These are phyloP conservation scores for Rugalucina vietnamica DNA, from an alignment of 2,888 invertebrate genomes.

Conservation along the genomic window DNA sequence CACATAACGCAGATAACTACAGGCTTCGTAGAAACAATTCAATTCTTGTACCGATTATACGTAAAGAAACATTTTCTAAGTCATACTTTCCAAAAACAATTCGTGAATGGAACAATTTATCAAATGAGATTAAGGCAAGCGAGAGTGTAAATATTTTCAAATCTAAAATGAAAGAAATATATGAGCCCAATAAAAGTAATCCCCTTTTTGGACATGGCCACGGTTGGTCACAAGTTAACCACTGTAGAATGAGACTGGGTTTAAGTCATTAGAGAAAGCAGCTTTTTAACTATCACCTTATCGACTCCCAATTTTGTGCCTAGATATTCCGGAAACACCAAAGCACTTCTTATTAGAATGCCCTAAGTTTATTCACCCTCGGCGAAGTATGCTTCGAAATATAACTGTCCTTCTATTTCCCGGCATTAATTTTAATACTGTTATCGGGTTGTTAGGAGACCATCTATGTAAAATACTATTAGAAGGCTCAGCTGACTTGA, in stretches of 20 bases:
- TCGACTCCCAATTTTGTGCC: not conserved
- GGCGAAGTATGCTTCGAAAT: too few species aligned
- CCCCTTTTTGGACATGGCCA: not conserved
- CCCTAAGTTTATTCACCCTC: not conserved
- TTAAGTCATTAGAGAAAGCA: not conserved
- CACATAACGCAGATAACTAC: not conserved
- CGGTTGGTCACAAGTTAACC: not conserved
- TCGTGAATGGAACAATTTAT: too few species aligned
- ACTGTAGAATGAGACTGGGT: not conserved
- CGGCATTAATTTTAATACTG: not conserved
- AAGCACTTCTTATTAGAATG: not conserved
- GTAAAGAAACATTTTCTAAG: not conserved
- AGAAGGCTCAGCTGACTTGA: not conserved
- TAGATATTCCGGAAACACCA: not conserved
- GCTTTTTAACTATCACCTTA: not conserved
- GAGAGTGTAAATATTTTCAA: not conserved
- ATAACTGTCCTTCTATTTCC: too few species aligned
- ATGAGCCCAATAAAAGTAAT: not conserved
- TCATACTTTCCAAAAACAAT: too few species aligned
- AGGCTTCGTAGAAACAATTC: not conserved
- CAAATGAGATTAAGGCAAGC: too few species aligned
- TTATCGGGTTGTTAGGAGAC: not conserved
- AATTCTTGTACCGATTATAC: not conserved
- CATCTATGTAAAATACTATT: not conserved
- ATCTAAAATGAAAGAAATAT: not conserved